phyloP scores from a whole-genome alignment of 2,797 vertebrate species.

The Pipistrellus pipistrellus region DNA sequence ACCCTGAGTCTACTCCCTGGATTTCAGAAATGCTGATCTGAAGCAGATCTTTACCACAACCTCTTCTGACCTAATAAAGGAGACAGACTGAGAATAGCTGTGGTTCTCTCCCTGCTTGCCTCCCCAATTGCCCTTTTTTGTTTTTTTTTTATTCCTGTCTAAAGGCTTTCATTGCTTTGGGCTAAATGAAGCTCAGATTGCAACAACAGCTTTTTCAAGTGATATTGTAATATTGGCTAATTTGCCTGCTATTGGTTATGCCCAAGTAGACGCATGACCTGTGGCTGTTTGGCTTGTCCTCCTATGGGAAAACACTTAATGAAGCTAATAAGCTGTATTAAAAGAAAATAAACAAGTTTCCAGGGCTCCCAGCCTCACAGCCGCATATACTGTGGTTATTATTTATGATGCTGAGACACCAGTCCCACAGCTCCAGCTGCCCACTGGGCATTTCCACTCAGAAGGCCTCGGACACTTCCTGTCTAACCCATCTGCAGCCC shows the following conservation, averaged over 20 bases:
- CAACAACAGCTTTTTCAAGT: constrained; percentile 57
- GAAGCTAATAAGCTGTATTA: constrained; percentile 75
- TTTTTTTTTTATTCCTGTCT: constrained; percentile 53
- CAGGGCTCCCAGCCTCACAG: constrained; percentile 63
- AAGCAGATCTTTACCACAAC: constrained; percentile 3
- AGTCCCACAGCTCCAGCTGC: constrained; percentile 47
- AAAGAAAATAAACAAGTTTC: constrained; percentile 81
- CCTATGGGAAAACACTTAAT: constrained; percentile 73
- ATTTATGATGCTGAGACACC: constrained; percentile 64
- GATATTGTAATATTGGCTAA: constrained; percentile 71
- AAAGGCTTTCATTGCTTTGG: constrained; percentile 66
- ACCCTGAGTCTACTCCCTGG: neutral
- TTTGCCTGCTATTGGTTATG: constrained; percentile 76
- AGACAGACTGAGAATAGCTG: constrained; percentile 57
- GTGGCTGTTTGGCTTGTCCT: constrained; percentile 76
- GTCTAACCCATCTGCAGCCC: constrained; percentile 47
- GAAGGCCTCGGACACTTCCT: constrained; percentile 37
- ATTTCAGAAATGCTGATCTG: constrained; percentile 44
- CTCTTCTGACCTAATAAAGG: constrained; percentile 52
- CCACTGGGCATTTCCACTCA: constrained; percentile 66
- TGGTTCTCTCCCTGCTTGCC: constrained; percentile 59
- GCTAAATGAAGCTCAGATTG: constrained; percentile 69
- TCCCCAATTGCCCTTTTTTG: constrained; percentile 67
- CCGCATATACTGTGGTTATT: constrained; percentile 58
- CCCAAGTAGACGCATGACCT: constrained; percentile 73